Evolutionary conservation across 23 tunicate species (phyloP).

Genomic region (Trididemnum nubilum): DNA sequence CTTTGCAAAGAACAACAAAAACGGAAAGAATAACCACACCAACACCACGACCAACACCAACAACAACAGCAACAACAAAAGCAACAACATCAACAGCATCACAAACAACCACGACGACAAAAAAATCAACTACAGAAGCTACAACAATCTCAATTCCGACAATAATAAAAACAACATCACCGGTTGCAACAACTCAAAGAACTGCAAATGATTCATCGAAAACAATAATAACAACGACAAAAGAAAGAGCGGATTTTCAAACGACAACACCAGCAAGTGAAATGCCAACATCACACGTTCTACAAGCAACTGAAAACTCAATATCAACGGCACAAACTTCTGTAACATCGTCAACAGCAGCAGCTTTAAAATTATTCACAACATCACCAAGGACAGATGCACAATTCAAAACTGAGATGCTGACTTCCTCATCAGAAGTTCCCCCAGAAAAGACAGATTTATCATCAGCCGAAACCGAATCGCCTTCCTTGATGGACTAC

Average conservation of each 20-base stretch:
- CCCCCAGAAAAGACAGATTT: no score
- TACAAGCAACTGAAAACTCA: neutral
- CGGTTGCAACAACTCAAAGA: neutral
- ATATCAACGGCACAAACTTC: neutral
- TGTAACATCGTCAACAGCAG: neutral
- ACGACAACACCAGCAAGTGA: neutral
- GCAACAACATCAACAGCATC: no score
- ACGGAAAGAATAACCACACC: slow-evolving; percentile 1
- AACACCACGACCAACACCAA: no score
- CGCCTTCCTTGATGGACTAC: neutral
- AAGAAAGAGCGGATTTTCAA: neutral
- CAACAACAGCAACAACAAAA: no score
- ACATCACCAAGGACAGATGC: neutral
- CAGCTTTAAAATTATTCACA: no score
- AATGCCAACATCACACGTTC: neutral
- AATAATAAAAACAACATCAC: neutral
- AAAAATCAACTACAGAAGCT: neutral
- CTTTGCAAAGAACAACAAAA: neutral
- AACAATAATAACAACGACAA: neutral
- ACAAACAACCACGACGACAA: neutral
- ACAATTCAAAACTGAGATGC: neutral
- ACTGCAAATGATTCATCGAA: neutral
- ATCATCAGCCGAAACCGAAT: neutral
- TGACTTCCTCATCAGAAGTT: neutral
- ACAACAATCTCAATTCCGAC: slow-evolving; percentile 3